Base-by-base conservation (phyloP, 2,113 vertebrate genomes). In the Collichthys lucidus region DNA sequence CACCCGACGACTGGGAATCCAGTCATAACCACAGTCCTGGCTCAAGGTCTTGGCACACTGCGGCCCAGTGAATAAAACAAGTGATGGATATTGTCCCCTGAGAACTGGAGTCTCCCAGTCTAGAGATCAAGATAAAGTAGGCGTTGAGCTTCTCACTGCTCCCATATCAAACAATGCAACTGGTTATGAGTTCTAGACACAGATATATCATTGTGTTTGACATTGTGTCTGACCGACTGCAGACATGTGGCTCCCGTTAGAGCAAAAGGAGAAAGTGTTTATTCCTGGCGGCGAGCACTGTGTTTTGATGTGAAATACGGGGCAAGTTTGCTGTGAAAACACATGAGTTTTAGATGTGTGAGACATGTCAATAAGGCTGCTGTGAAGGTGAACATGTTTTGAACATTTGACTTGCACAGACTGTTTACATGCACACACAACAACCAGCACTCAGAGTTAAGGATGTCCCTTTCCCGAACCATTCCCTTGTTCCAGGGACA, bases 301-400 rank as follows among this genome's bases (percentile, higher is more conserved):
- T 91, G 86, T 93, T 92, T 92, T 71, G 65, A 88, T 4, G 53
- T 84, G 82, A 93, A 92, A 89, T 86, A 89, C 29, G 2, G 24
- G 53, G 29, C 31, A 10, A 11, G 89, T 91, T 92, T 94, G 89
- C 91, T 95, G 89, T 94, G 92, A 87, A 87, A 94, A 92, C 80
- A 94, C 17, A 2, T 3, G 4, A 12, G 4, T 72, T 81, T 77
- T 46, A 66, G 60, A 59, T 69, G 55, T 22, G 35, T 17, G 49
- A 53, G 76, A 52, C 57, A 74, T 60, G 71, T 72, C 65, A 24
- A 2, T 78, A 10, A 24, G 35, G 15, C 70, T 22, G 53, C 50
- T 29, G 68, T 29, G 52, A 82, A 80, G 75, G 68, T 82, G 55
- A 84, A 60, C 59, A 53, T 62, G 77, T 68, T 77, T 69, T 77